These are phyloP conservation scores for Sciurus vulgaris DNA, from an alignment of 2,797 vertebrate genomes.

Conservation along the genomic window DNA sequence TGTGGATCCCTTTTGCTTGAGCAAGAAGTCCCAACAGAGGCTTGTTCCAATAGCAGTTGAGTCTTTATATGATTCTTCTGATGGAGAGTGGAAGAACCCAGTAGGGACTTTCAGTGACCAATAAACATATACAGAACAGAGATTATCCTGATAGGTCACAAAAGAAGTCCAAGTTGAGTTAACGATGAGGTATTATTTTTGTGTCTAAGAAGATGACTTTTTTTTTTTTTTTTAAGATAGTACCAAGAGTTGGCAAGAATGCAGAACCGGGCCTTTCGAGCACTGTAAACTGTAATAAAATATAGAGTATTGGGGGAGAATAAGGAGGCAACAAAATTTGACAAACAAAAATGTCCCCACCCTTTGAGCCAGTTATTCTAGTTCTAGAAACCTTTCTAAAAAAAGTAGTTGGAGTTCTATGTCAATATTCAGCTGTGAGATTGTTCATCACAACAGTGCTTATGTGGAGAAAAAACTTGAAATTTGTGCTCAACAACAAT, in stretches of 20 bases:
- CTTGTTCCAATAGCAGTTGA: neutral
- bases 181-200: neutral
- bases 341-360: neutral
- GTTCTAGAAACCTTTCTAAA: conserved; percentile 29
- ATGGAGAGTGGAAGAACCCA: neutral
- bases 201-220: conserved; percentile 4
- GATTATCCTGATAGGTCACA: neutral
- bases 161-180: conserved; percentile 44
- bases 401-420: conserved; percentile 29
- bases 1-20: no score
- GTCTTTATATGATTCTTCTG: neutral
- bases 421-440: neutral
- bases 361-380: neutral
- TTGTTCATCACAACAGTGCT: neutral
- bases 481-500: neutral
- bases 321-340: conserved; percentile 1
- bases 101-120: neutral
- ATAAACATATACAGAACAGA: conserved; percentile 11
- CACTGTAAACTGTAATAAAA: neutral
- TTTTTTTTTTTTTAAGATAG: neutral
- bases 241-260: neutral
- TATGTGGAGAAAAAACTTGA: neutral
- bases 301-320: neutral
- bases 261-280: neutral
- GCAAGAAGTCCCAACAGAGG: neutral